Conservation (phyloP, 2,888 invertebrate genomes). For the Cryptus viduatorius region DNA sequence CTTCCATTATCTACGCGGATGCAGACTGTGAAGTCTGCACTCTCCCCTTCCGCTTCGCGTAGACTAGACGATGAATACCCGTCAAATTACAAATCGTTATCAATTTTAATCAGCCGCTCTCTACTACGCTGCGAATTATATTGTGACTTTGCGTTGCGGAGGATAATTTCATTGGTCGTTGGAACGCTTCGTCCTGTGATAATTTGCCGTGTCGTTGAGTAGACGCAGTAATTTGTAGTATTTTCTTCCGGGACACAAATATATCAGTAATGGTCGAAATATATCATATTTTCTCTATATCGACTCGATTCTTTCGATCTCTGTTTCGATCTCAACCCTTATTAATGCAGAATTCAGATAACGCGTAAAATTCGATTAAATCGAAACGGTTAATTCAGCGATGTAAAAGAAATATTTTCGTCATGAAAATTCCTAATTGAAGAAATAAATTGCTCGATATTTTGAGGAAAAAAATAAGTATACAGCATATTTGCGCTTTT, state of each 20-base stretch:
- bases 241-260: neutral
- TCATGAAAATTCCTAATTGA: no score
- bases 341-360: no score
- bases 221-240: neutral
- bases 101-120: slow-evolving; percentile 19
- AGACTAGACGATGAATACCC: slow-evolving; percentile 25
- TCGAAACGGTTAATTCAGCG: no score
- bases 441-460: no score
- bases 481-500: no score
- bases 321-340: no score
- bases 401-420: no score
- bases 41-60: neutral
- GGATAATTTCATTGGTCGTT: neutral
- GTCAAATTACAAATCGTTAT: slow-evolving; percentile 38
- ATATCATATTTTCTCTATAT: no score
- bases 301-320: no score
- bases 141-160: neutral
- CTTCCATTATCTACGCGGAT: slow-evolving; percentile 21
- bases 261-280: no score
- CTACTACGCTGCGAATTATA: neutral
- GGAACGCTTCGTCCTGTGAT: neutral
- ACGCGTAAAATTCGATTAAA: no score
- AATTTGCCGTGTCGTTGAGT: neutral
- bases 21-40: neutral
- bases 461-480: no score